Conservation (phyloP, 2,113 vertebrate species). For the Phainopepla nitens region DNA sequence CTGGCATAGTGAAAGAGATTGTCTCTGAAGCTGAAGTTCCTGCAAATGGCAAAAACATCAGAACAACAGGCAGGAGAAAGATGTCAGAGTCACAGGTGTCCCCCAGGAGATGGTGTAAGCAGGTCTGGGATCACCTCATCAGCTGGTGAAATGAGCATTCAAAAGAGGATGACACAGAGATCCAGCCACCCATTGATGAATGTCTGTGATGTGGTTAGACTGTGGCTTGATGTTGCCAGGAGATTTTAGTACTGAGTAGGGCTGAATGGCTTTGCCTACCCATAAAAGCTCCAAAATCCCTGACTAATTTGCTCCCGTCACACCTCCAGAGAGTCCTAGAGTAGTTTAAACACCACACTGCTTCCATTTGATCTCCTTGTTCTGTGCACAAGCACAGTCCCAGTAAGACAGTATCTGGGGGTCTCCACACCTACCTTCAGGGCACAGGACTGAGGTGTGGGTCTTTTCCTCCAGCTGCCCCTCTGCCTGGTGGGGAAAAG, state of each 20-base stretch:
- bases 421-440: constrained; percentile 25
- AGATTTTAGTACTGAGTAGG: not conserved
- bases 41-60: constrained; percentile 1
- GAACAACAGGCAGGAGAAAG: not conserved
- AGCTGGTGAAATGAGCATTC: not conserved
- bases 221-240: not conserved
- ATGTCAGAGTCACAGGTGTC: not conserved
- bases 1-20: constrained; percentile 67
- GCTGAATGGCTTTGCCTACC: not conserved
- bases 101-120: not conserved
- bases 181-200: not conserved
- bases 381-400: not conserved
- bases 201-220: not conserved
- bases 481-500: constrained; percentile 34
- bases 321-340: not conserved
- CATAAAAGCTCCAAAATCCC: not conserved
- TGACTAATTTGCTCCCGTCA: not conserved
- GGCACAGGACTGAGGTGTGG: constrained; percentile 47
- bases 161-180: not conserved
- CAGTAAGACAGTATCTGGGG: not conserved
- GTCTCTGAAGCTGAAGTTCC: constrained; percentile 33
- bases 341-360: not conserved
- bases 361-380: not conserved
- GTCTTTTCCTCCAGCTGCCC: constrained; percentile 56
- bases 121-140: not conserved